Conservation (phyloP, 2,797 vertebrate genomes). For the Chiloscyllium punctatum region DNA sequence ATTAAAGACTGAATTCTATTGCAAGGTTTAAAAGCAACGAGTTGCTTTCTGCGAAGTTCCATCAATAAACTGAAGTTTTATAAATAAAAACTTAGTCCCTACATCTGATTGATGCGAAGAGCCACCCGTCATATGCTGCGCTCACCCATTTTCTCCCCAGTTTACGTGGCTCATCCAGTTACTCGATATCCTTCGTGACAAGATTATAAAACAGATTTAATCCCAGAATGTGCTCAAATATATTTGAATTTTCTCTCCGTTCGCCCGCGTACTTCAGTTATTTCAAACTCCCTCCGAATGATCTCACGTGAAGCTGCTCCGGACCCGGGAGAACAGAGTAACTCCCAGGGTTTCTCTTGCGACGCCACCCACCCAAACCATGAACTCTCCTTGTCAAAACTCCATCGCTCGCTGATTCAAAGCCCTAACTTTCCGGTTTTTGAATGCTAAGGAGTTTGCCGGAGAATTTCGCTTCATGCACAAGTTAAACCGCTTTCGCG, state of each 20-base stretch:
- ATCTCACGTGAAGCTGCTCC: not conserved
- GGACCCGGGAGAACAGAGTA: not conserved
- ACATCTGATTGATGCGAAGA: not conserved
- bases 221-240: not conserved
- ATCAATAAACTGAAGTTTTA: not conserved
- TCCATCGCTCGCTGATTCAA: not conserved
- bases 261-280: not conserved
- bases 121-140: not conserved
- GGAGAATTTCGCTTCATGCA: not conserved
- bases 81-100: not conserved
- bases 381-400: not conserved
- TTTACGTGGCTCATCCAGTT: slow-evolving; percentile 2
- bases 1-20: not conserved
- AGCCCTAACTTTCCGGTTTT: not conserved
- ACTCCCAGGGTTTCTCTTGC: not conserved
- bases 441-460: not conserved
- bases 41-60: not conserved
- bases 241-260: not conserved
- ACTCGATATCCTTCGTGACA: not conserved
- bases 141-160: not conserved
- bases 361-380: not conserved
- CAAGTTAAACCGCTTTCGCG: too few relatives aligned
- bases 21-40: not conserved
- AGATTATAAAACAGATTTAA: not conserved
- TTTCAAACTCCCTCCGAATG: not conserved